Base-by-base conservation (phyloP, 1,140 invertebrate genomes). In the Philaenus spumarius region DNA sequence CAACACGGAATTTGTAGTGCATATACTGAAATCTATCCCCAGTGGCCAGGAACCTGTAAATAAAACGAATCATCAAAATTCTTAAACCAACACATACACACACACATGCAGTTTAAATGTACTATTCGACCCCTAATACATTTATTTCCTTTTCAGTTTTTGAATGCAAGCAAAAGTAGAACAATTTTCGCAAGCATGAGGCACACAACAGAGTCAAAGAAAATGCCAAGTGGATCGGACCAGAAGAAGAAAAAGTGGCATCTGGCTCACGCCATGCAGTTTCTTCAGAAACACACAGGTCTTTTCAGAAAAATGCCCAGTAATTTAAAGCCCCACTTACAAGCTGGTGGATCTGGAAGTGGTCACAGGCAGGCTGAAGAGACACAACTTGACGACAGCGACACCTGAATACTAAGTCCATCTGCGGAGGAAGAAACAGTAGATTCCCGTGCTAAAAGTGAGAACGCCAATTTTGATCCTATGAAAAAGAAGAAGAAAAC, bases 111-210 rank as follows among this genome's bases (percentile, higher is more conserved):
- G 6, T 11, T 48, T 48, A 11, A 20, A n/a, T 2, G 12, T 4
- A 9, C 26, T 48, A 6, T 20, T 48, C 23, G 4, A 11, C 3
- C 5, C 9, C 22, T 4, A 23, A 48, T n/a, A 22, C n/a, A 7
- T 48, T 45, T 22, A 23, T 9, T 20, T 48, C 26, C 5, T 48
- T 48, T 48, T 48, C 11, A 58, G 57, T 22, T 22, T 1, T 15
- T 15, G 37, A 52, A 20, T 52, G 48, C 9, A 58, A 58, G 47
- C 52, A 53, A 52, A 53, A 37, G 22, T 58, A 35, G 39, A 43
- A 34, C 26, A 58, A 47, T 52, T 35, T 58, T 23, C 26, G 47
- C 4, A 35, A 52, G 19, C 39, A 19, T 22, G 12, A 35, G 48
- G 52, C 39, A 58, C 15, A 19, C 52, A 24, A 7, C 9, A 15